Conservation (phyloP, 2,113 vertebrate genomes). For the Galemys pyrenaicus region DNA sequence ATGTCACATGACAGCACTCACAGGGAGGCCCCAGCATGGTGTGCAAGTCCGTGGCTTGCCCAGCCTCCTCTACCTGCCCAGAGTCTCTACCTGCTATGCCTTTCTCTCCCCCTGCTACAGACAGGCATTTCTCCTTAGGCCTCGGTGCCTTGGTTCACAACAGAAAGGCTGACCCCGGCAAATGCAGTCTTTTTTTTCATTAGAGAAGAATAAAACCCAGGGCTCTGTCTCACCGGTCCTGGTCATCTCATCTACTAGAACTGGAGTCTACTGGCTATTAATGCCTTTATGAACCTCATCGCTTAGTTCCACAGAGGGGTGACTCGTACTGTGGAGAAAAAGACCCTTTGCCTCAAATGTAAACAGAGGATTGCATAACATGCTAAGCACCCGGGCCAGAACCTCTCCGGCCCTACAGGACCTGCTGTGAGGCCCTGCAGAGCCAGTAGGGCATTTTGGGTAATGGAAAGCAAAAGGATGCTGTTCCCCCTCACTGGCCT, state of each 20-base stretch:
- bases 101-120: background rate
- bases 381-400: background rate
- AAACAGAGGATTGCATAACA: slow-evolving; percentile 48
- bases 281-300: slow-evolving; percentile 25
- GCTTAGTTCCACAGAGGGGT: slow-evolving; percentile 5
- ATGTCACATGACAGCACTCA: background rate
- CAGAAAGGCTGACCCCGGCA: background rate
- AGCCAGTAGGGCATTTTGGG: slow-evolving; percentile 46
- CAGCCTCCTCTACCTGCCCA: background rate
- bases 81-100: background rate
- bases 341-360: slow-evolving; percentile 50
- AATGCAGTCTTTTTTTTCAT: background rate
- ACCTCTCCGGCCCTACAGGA: background rate
- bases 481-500: background rate
- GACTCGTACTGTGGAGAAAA: slow-evolving; percentile 41
- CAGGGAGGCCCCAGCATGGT: background rate
- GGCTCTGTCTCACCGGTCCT: background rate
- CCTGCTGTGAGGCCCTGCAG: background rate
- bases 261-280: slow-evolving; percentile 33
- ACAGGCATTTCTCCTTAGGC: background rate
- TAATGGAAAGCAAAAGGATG: slow-evolving; percentile 37
- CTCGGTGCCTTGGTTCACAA: background rate
- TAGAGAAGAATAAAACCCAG: background rate
- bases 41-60: background rate
- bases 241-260: background rate